Conservation (phyloP, 2,797 vertebrate species). For the Enteromius anoplus region DNA sequence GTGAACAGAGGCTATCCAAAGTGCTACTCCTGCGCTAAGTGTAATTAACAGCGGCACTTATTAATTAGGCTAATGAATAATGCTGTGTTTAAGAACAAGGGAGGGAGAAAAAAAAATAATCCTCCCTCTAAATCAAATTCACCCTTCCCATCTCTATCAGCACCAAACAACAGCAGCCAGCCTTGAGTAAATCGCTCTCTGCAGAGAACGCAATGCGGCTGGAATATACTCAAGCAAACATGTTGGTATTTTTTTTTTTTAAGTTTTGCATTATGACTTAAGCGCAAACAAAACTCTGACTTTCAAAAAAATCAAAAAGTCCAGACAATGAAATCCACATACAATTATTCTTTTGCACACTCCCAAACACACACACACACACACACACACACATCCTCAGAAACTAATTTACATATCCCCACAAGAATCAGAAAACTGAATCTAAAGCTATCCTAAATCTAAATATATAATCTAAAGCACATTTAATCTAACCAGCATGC, state of each 20-base stretch:
- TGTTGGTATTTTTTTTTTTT: conserved; percentile 2
- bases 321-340: conserved; percentile 3
- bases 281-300: neutral
- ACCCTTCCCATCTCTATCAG: conserved; percentile 24
- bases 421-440: conserved; percentile 27
- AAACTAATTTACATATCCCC: neutral
- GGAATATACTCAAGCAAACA: neutral
- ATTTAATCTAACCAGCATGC: conserved; percentile 19
- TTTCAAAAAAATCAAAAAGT: conserved; percentile 5
- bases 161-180: conserved; percentile 16
- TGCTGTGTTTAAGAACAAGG: conserved; percentile 54
- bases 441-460: conserved; percentile 32
- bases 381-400: conserved; percentile 37
- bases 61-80: conserved; percentile 69
- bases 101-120: conserved; percentile 37
- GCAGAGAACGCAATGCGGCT: neutral
- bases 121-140: conserved; percentile 30
- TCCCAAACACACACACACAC: conserved; percentile 35
- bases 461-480: conserved; percentile 20
- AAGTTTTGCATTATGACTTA: neutral
- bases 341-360: conserved; percentile 49
- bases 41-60: conserved; percentile 64
- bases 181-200: neutral
- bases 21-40: conserved; percentile 54
- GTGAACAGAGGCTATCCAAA: conserved; percentile 48